Conservation (phyloP, 2,797 vertebrate species). For the Gymnopithys bicolor region DNA sequence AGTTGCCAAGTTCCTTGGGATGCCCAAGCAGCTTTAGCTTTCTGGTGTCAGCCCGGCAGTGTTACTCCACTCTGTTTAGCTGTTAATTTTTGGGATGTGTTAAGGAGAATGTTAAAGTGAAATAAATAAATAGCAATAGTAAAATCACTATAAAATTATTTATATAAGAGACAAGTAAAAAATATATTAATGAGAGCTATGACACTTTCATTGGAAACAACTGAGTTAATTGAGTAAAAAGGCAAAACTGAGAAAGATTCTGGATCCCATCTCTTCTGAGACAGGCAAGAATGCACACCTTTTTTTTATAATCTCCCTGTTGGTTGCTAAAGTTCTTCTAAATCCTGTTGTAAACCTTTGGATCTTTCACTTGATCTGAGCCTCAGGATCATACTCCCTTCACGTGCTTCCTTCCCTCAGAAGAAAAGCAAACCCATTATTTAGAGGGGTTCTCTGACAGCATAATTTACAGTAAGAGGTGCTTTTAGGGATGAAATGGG, state of each 20-base stretch:
- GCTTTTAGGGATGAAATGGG: background rate
- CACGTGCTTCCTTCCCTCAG: background rate
- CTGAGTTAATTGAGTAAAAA: background rate
- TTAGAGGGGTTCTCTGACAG: background rate
- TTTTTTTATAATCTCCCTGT: background rate
- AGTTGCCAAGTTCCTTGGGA: background rate
- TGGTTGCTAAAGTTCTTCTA: background rate
- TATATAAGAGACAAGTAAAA: background rate
- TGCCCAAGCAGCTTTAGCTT: background rate
- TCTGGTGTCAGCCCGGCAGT: background rate
- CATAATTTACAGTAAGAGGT: background rate
- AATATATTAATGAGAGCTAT: background rate
- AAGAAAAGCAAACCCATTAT: conserved; percentile 16
- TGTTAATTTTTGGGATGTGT: background rate
- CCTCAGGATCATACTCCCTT: background rate
- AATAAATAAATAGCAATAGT: background rate
- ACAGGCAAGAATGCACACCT: background rate
- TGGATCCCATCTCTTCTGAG: background rate
- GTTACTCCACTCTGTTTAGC: background rate
- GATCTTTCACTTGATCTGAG: background rate
- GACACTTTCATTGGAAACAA: background rate
- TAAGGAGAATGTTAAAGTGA: background rate
- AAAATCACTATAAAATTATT: background rate
- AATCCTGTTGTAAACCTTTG: conserved; percentile 5
- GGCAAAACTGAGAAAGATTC: background rate